Percentiles rank a stretch among this genome's conserved stretches.
phyloP scores from a whole-genome alignment of 2,888 invertebrate species.

The Mimumesa dahlbomi region DNA sequence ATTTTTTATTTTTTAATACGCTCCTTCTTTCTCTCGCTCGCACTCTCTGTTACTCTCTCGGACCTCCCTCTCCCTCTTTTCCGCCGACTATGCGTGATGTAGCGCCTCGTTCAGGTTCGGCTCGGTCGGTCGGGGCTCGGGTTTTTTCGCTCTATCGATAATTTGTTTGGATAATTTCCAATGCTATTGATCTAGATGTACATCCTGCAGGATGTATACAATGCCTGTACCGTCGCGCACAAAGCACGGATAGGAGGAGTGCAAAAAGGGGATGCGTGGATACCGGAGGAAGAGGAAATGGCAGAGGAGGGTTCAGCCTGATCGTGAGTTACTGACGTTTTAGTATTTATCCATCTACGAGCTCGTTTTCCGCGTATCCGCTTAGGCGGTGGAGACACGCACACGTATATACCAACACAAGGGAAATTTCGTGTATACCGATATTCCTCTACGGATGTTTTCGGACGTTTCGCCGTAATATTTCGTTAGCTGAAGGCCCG shows the following conservation, averaged over 20 bases:
- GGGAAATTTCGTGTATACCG: slow-evolving; percentile 17
- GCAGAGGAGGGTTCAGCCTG: slow-evolving; percentile 62
- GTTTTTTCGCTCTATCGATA: slow-evolving; percentile 77
- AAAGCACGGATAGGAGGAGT: slow-evolving; percentile 57
- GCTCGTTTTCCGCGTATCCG: slow-evolving; percentile 70
- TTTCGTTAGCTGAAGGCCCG: slow-evolving; percentile 57
- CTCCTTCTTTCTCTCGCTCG: slow-evolving; percentile 58
- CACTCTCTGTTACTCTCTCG: slow-evolving; percentile 36
- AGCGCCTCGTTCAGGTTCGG: slow-evolving; percentile 72
- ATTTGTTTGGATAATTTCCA: slow-evolving; percentile 81
- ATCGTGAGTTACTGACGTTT: slow-evolving; percentile 79
- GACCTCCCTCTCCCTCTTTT: slow-evolving; percentile 40
- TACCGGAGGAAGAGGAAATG: slow-evolving; percentile 54
- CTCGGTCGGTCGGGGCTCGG: slow-evolving; percentile 54
- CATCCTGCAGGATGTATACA: slow-evolving; percentile 78
- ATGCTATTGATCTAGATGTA: slow-evolving; percentile 80
- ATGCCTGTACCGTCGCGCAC: slow-evolving; percentile 70
- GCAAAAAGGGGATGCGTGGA: slow-evolving; percentile 32
- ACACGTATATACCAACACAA: slow-evolving; percentile 10
- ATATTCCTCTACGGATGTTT: slow-evolving; percentile 41
- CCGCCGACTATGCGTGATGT: slow-evolving; percentile 77
- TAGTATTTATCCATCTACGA: slow-evolving; percentile 77
- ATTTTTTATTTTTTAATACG: slow-evolving; percentile 81
- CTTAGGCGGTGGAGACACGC: slow-evolving; percentile 60
- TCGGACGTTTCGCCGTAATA: slow-evolving; percentile 60